Evolutionary conservation across 1,140 invertebrate species (phyloP).

Genomic region (Dryas iulia): DNA sequence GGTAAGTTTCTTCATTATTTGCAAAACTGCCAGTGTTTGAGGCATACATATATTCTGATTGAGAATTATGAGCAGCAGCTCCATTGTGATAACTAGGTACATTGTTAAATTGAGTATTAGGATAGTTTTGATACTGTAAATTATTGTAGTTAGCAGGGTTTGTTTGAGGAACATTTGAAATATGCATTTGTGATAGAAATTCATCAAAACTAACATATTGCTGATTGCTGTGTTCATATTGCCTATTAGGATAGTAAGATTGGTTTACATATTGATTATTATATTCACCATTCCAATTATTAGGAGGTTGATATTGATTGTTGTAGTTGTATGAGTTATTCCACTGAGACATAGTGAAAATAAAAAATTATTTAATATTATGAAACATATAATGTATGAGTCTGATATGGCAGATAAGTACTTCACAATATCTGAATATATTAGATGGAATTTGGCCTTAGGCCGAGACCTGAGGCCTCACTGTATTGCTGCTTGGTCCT

Average conservation of each 20-base stretch:
- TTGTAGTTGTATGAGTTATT: constrained; percentile 67
- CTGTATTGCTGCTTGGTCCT: constrained; percentile 32
- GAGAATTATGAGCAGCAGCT: constrained; percentile 50
- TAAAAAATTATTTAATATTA: constrained; percentile 44
- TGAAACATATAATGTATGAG: constrained; percentile 45
- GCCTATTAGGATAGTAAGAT: constrained; percentile 57
- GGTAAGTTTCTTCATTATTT: constrained; percentile 47
- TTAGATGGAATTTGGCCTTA: constrained; percentile 45
- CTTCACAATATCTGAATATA: constrained; percentile 15
- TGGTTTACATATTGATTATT: constrained; percentile 61
- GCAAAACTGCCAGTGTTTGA: constrained; percentile 41
- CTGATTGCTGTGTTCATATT: constrained; percentile 54
- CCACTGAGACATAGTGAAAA: constrained; percentile 66
- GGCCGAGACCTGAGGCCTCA: constrained; percentile 67
- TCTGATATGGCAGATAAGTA: constrained; percentile 12
- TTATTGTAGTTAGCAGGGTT: constrained; percentile 49
- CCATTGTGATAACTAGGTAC: constrained; percentile 53
- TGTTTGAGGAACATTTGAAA: constrained; percentile 36
- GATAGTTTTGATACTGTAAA: constrained; percentile 57
- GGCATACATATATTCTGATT: constrained; percentile 50
- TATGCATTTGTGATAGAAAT: constrained; percentile 69
- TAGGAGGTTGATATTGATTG: constrained; percentile 57
- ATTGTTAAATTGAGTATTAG: constrained; percentile 47
- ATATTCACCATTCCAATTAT: constrained; percentile 58
- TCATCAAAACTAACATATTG: constrained; percentile 74